Conservation (phyloP, 2,797 vertebrate species). For the Coilia nasus region DNA sequence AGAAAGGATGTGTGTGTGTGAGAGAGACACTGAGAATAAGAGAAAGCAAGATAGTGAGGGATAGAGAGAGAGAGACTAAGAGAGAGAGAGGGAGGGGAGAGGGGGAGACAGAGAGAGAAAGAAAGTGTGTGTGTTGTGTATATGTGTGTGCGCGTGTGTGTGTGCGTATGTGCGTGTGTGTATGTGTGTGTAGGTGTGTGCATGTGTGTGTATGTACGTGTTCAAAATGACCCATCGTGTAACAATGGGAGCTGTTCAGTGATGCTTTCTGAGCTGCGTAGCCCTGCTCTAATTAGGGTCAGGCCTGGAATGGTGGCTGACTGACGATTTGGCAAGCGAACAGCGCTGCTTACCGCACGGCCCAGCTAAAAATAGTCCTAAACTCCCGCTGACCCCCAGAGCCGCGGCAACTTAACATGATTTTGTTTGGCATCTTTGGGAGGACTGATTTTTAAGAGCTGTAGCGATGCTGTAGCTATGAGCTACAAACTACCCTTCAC, state of each 20-base stretch:
- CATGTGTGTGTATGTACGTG: constrained; percentile 3
- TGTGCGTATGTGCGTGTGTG: constrained; percentile 46
- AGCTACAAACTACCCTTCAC: neutral
- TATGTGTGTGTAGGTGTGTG: constrained; percentile 2
- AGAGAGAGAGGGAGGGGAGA: neutral
- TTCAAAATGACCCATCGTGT: neutral
- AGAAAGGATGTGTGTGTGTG: no score
- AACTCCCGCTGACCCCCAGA: constrained; percentile 29
- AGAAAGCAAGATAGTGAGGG: neutral
- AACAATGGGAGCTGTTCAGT: neutral
- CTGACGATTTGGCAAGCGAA: neutral
- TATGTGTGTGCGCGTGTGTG: constrained; percentile 34
- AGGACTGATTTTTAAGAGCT: constrained; percentile 1
- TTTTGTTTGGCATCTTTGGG: constrained; percentile 28
- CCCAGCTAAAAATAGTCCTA: constrained; percentile 33
- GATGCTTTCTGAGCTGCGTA: neutral
- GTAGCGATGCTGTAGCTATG: neutral
- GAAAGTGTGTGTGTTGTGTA: neutral
- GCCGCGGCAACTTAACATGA: constrained; percentile 20
- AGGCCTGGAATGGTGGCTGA: neutral
- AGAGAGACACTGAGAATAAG: neutral
- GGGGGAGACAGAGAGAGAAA: neutral
- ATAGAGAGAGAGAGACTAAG: neutral
- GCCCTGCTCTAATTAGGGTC: constrained; percentile 27
- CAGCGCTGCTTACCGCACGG: neutral